Evolutionary conservation across 2,113 vertebrate genomes (phyloP), one percentile per base, ranked within the genome.

Genomic region (Bettongia penicillata): DNA sequence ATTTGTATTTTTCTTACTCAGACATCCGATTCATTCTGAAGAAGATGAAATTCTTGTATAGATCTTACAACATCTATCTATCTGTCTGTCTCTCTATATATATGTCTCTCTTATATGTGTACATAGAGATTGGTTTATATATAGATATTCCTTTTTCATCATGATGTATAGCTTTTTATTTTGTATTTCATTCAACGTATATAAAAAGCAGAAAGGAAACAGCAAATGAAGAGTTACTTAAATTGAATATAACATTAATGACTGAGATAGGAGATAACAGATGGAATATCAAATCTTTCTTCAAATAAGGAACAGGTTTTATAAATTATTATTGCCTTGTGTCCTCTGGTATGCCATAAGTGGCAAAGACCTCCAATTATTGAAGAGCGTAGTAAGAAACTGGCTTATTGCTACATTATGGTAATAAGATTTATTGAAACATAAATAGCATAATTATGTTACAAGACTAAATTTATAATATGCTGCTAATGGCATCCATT

Each of bases 281-380:
- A 91, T 93, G 90, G 9, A 2, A 84, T 91, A 91, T 93, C 90
- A 55, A 91, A 90, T 55, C 28, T 31, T 91, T 16, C 53, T 91
- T 55, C 51, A 52, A 50, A 53, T 93, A 24, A 89, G 28, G 53
- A 53, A 50, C 3, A 77, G 51, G 2, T 93, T 93, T 93, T 7
- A 91, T 53, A 91, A 91, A 91, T 43, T 84, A 31, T 50, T 90
- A 89, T 95, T 91, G 89, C 23, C 51, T 95, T 91, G 3, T 93
- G 90, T n/a, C 68, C 50, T 53, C 28, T 48, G n/a, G 24, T 31
- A 84, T 25, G 53, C 24, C 49, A 14, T 24, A 93, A 93, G 9
- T 91, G 61, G 3, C 51, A 89, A 55, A 0, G 47, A 50, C 28
- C 61, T 91, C 49, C 19, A 68, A 10, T 93, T 91, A 89, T 91